Percentiles rank a stretch among this genome's conserved stretches.
phyloP scores from a whole-genome alignment of 2,113 vertebrate genomes.

The Chloropsis hardwickii region DNA sequence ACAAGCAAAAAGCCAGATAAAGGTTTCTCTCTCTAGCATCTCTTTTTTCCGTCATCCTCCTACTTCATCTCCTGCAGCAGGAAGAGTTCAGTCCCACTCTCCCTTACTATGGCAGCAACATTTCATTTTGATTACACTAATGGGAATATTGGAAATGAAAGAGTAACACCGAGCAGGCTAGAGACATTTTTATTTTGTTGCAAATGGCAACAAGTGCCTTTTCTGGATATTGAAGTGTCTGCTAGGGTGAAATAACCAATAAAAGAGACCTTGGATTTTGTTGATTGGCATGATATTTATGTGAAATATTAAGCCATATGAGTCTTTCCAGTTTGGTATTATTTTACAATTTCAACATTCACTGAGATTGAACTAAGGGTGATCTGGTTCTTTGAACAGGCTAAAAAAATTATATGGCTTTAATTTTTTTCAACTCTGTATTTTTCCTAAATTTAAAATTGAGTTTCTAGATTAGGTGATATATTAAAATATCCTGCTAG shows the following conservation, averaged over 20 bases:
- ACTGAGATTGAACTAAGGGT: neutral
- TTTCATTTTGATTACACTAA: neutral
- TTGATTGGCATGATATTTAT: neutral
- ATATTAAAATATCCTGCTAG: neutral
- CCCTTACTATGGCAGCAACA: neutral
- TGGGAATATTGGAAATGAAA: neutral
- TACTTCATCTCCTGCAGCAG: neutral
- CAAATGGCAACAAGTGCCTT: neutral
- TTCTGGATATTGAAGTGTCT: neutral
- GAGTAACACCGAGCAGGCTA: neutral
- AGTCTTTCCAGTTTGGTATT: neutral
- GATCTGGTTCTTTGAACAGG: neutral
- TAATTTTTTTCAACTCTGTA: no score
- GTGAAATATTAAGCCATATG: neutral
- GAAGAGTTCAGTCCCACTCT: neutral
- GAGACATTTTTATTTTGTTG: neutral
- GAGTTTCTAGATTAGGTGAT: neutral
- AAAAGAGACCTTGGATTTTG: neutral
- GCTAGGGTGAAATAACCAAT: neutral
- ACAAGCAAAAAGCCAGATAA: neutral
- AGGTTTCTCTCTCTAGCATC: neutral
- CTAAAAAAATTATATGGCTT: neutral
- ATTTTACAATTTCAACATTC: neutral
- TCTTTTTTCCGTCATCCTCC: neutral
- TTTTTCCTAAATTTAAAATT: neutral